Evolutionary conservation across 2,888 invertebrate species (phyloP).

Genomic region (Meghimatium bilineatum): DNA sequence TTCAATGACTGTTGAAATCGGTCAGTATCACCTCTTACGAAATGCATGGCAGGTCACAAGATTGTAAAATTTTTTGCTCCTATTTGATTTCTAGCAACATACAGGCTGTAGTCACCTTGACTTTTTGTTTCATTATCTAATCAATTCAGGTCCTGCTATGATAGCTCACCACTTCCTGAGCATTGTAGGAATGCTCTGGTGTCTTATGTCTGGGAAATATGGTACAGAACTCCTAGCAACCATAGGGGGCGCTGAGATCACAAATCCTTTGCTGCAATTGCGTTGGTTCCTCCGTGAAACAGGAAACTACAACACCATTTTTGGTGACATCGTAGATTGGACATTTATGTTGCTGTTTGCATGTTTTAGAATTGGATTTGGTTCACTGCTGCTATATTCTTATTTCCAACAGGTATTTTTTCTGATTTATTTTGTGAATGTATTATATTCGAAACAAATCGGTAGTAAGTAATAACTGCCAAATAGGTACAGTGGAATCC

Average conservation of each 20-base stretch:
- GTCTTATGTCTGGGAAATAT: conserved; percentile 62
- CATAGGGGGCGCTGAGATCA: conserved; percentile 73
- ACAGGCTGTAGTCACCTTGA: no score
- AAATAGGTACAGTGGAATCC: no score
- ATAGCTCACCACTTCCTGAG: conserved; percentile 74
- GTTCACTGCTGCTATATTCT: conserved; percentile 65
- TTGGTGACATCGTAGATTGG: conserved; percentile 69
- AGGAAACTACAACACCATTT: conserved; percentile 60
- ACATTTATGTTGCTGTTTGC: conserved; percentile 73
- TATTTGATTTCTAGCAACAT: no score
- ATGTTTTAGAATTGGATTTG: conserved; percentile 68
- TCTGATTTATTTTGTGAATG: not conserved
- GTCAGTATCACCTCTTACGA: no score
- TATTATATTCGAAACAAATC: no score
- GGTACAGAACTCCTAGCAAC: conserved; percentile 76
- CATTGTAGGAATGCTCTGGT: conserved; percentile 67
- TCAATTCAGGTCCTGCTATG: conserved; percentile 73
- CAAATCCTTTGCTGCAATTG: conserved; percentile 76
- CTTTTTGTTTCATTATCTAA: no score
- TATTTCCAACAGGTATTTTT: conserved; percentile 64
- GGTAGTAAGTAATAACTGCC: no score
- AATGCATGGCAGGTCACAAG: no score
- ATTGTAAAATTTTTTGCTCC: no score
- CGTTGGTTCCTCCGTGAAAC: conserved; percentile 74
- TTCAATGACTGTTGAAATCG: no score